These are phyloP conservation scores for Cercopithecus mona DNA, from an alignment of 2,113 vertebrate genomes.

Conservation along the genomic window DNA sequence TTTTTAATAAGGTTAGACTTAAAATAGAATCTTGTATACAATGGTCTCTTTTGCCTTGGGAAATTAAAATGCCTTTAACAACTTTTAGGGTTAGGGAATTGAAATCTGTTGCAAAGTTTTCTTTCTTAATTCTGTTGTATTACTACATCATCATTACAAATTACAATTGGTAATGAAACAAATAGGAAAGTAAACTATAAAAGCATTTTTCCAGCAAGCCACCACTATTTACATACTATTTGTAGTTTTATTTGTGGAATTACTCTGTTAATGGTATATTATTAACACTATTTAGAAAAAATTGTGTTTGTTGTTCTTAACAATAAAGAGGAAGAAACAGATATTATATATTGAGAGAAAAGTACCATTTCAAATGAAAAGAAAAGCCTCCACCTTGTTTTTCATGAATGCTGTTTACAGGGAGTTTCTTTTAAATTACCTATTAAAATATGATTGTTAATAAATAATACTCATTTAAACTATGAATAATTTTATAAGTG, in stretches of 20 bases:
- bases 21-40: slow-evolving; percentile 74
- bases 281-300: slow-evolving; percentile 72
- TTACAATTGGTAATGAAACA: slow-evolving; percentile 73
- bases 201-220: slow-evolving; percentile 59
- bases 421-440: neutral
- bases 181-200: slow-evolving; percentile 65
- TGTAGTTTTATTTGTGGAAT: slow-evolving; percentile 69
- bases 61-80: slow-evolving; percentile 79
- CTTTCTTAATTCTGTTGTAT: slow-evolving; percentile 64
- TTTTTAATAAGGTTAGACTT: slow-evolving; percentile 80
- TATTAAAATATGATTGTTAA: neutral
- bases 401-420: neutral
- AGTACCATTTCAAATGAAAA: slow-evolving; percentile 18
- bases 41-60: slow-evolving; percentile 69
- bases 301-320: slow-evolving; percentile 55
- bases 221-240: slow-evolving; percentile 61
- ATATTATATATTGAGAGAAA: slow-evolving; percentile 21
- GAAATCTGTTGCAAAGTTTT: slow-evolving; percentile 65
- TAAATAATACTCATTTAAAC: neutral
- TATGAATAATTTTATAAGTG: neutral
- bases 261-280: slow-evolving; percentile 67
- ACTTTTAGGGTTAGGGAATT: slow-evolving; percentile 75
- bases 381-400: neutral
- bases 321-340: slow-evolving; percentile 52
- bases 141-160: slow-evolving; percentile 76